Conservation (phyloP, 2,888 invertebrate species). For the Cotesia congregata region DNA sequence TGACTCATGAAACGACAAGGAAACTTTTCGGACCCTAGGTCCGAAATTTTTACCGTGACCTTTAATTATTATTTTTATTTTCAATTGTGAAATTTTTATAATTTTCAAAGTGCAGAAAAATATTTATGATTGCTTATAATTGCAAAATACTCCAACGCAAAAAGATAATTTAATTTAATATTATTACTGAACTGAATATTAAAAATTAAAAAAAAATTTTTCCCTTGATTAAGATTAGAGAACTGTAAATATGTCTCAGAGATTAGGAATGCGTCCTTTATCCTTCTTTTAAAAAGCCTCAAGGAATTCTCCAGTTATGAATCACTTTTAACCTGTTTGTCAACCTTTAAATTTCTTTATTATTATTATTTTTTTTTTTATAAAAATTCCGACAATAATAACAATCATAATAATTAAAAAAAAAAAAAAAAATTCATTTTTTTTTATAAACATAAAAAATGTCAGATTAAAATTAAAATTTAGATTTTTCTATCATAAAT, state of each 20-base stretch:
- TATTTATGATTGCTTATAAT: too few relatives aligned
- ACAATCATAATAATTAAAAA: neutral
- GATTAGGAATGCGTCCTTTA: neutral
- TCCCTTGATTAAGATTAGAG: neutral
- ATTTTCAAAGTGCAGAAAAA: too few relatives aligned
- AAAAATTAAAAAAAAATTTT: too few relatives aligned
- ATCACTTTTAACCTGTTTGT: conserved; percentile 37
- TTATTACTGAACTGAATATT: too few relatives aligned
- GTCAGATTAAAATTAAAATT: too few relatives aligned
- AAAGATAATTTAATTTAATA: too few relatives aligned
- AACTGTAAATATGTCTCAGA: neutral
- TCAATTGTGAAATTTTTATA: too few relatives aligned
- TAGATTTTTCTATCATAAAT: too few relatives aligned
- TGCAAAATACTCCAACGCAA: too few relatives aligned
- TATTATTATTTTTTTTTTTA: too few relatives aligned
- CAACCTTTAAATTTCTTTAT: neutral
- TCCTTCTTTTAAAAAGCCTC: neutral
- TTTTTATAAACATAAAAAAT: conserved; percentile 26
- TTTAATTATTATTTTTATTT: too few relatives aligned
- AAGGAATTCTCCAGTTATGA: neutral
- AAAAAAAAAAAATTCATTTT: neutral
- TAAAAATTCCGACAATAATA: neutral
- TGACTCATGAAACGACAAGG: neutral
- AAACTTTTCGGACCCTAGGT: neutral
- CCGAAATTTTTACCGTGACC: neutral